Evolutionary conservation across 1,140 invertebrate genomes (phyloP), one percentile per base, ranked within the genome.

Genomic region (Rhopalosiphum maidis): DNA sequence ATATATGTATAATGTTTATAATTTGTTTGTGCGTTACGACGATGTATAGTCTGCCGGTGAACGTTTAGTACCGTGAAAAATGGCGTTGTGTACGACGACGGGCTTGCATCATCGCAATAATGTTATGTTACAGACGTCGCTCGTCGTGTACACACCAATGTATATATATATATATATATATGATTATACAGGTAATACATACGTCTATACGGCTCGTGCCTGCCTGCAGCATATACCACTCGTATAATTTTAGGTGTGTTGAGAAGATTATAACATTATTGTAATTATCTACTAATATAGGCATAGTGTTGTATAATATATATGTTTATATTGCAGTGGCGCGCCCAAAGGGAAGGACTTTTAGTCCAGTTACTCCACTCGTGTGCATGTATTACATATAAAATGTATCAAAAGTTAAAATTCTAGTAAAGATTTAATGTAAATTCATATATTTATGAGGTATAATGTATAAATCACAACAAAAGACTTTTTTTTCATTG

Each of bases 11-110:
- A 48, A 15, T 48, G 15, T 51, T 0, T 51, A 18, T 15, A 18
- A 21, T 82, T 4, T 37, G 35, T 82, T 9, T 77, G n/a, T 77
- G n/a, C 8, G 68, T 35, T 60, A 60, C 55, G 55, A 60, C 55
- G 55, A 18, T n/a, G 15, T 35, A n/a, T 18, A 18, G n/a, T 18
- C n/a, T 77, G 60, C n/a, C 60, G 60, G 60, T 35, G 60, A n/a
- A 15, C 60, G n/a, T 77, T 77, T 77, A 77, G 60, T n/a, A n/a
- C 60, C 60, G 60, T 77, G 60, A n/a, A 77, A 77, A 77, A 77
- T n/a, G 60, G 5, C n/a, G 60, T 77, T n/a, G 30, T 6, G 2
- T 77, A 6, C 30, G 60, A 77, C 60, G 60, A 77, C n/a, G 0
- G 60, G 30, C 30, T 77, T 77, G n/a, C 30, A 77, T 77, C 60